Evolutionary conservation across 2,888 invertebrate species (phyloP), one percentile per base, ranked within the genome.

Genomic region (Troglohyphantes excavatus): DNA sequence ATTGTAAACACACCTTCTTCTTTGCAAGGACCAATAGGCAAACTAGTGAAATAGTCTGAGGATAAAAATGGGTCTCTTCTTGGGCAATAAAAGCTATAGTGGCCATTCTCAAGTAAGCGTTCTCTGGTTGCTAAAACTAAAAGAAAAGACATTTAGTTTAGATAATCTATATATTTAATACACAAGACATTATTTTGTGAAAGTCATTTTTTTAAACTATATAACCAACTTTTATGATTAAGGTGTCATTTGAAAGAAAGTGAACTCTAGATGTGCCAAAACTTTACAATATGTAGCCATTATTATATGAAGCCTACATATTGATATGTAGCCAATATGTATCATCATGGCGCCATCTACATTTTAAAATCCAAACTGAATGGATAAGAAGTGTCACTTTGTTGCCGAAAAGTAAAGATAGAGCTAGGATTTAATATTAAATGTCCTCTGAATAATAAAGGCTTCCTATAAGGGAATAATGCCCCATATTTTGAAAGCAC

Each of bases 41-140:
- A 19, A 6, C n/a, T 23, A 11, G 13, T 23, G 23, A 23, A 26
- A 13, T 63, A 2, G 0, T 63, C 26, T 23, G 11, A 23, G 7
- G 6, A 6, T 63, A 33, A 29, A 3, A 19, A n/a, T n/a, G 26
- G 29, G 6, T 19, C 19, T 68, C 11, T 63, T 63, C 17, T 68
- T 33, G 29, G 29, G 29, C 27, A 68, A 2, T 33, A n/a, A n/a
- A 33, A 9, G n/a, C 29, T n/a, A 7, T 29, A 33, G 19, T 53
- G 53, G 53, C 39, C 17, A n/a, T 23, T 26, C 27, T 33, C 39
- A 5, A 82, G 70, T 29, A 11, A 13, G 2, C 11, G 53, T 21
- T 84, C 75, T 53, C 75, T 27, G 9, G 70, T 65, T 75, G 75
- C 33, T 23, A 84, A n/a, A 21, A 83, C 83, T 83, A n/a, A 43